Evolutionary conservation across 2,888 invertebrate species (phyloP), one percentile per base, ranked within the genome.

Genomic region (Acronicta alni): DNA sequence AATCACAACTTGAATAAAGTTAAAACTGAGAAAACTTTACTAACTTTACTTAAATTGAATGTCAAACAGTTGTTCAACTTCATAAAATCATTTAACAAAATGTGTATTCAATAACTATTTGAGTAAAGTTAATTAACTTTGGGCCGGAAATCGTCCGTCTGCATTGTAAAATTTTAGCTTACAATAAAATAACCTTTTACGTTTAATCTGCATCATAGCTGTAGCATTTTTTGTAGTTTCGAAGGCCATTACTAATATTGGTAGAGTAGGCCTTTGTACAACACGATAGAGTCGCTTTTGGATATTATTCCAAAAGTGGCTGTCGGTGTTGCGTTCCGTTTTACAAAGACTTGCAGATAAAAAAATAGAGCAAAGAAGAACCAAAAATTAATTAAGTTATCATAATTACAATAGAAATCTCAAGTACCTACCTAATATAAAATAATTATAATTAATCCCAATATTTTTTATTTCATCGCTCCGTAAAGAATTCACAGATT

Each of bases 161-260:
- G 67, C 75, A 57, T 47, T 56, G 43, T 57, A 53, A 66, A 75
- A 51, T 57, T 46, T 63, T 68, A 75, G 62, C 65, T 72, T 75
- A 77, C 79, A 83, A 77, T 79, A 80, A 81, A 85, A 87, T 89
- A 89, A 88, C 89, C 87, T 86, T 87, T 81, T 81, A 82, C 73
- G 82, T 84, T 77, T 85, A 82, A 70, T 81, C 84, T 85, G 81
- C 83, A 83, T 82, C 84, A 80, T 78, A 84, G 81, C 67, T 81
- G 77, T 70, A 76, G 79, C 77, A 84, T 86, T 83, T 84, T 85
- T 83, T 75, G 66, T 77, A 80, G 79, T 73, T 77, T 85, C 77
- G 87, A 88, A 89, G 89, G 89, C 84, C 86, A 81, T 62, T 51
- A 8, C 44, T 53, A 37, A 17, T 61, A 52, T 47, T 67, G 57